A percentile compares a stretch with the other conserved stretches of the same genome.
phyloP scores from a whole-genome alignment of 2,888 invertebrate genomes.

The Seira sanloemensis region DNA sequence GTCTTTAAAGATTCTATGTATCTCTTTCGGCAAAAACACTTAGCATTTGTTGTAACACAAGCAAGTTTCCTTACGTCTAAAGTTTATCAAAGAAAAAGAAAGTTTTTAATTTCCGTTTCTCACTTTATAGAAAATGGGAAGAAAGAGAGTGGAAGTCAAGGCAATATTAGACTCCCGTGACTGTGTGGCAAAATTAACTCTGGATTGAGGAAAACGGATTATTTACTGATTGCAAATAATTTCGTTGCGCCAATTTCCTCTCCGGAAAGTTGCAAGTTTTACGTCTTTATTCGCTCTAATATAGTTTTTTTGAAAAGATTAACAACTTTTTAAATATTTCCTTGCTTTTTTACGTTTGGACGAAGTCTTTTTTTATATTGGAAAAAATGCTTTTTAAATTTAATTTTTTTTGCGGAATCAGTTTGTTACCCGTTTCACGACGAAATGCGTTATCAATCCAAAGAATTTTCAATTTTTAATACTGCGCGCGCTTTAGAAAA shows the following conservation, averaged over 20 bases:
- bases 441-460: background rate
- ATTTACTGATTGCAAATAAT: background rate
- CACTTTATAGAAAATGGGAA: too few relatives aligned
- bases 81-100: too few relatives aligned
- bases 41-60: background rate
- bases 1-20: background rate
- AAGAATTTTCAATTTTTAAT: constrained; percentile 1
- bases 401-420: background rate
- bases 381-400: background rate
- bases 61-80: background rate
- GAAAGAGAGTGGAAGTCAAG: background rate
- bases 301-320: background rate
- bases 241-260: constrained; percentile 4
- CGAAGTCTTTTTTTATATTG: background rate
- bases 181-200: too few relatives aligned
- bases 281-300: background rate
- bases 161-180: too few relatives aligned
- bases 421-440: background rate
- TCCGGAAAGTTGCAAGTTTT: too few relatives aligned
- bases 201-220: constrained; percentile 1
- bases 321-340: background rate
- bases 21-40: background rate
- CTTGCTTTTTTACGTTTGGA: background rate
- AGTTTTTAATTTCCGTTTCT: too few relatives aligned
- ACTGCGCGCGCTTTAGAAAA: background rate